Conservation (phyloP, 2,113 vertebrate genomes). For the Cephalophus harveyi region DNA sequence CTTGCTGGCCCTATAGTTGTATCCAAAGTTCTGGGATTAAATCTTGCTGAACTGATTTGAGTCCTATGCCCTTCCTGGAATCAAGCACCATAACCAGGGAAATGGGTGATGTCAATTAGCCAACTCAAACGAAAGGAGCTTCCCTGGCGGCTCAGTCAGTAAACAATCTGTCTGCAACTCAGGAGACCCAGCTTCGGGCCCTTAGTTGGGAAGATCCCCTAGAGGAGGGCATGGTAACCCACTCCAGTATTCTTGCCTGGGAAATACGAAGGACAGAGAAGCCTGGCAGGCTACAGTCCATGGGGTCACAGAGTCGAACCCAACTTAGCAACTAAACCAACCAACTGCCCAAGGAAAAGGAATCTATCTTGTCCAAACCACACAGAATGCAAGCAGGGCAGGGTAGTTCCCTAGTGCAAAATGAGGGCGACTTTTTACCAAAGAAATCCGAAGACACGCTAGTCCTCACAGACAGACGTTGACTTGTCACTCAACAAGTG, state of each 20-base stretch:
- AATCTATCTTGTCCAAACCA: neutral
- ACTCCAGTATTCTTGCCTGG: neutral
- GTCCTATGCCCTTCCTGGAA: neutral
- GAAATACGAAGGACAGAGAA: neutral
- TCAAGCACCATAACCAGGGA: accelerated
- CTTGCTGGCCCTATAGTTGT: neutral
- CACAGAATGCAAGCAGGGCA: accelerated
- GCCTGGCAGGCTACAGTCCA: neutral
- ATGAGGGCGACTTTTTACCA: accelerated
- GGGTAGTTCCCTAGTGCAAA: neutral
- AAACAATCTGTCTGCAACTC: neutral
- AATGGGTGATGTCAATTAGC: neutral
- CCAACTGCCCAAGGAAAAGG: neutral
- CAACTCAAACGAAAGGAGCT: neutral
- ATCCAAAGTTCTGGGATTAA: neutral
- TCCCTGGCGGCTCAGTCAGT: neutral
- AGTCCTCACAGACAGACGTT: neutral
- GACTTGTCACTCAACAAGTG: neutral
- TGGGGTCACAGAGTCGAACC: neutral
- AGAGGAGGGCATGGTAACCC: neutral
- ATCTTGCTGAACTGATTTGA: neutral
- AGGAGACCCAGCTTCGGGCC: neutral
- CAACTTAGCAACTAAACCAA: neutral
- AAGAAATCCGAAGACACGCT: accelerated
- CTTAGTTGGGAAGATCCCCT: neutral